Percentiles rank a stretch among this genome's conserved stretches.
Evolutionary conservation across 2,113 vertebrate species (phyloP).

Genomic region (Pomatostomus ruficeps): DNA sequence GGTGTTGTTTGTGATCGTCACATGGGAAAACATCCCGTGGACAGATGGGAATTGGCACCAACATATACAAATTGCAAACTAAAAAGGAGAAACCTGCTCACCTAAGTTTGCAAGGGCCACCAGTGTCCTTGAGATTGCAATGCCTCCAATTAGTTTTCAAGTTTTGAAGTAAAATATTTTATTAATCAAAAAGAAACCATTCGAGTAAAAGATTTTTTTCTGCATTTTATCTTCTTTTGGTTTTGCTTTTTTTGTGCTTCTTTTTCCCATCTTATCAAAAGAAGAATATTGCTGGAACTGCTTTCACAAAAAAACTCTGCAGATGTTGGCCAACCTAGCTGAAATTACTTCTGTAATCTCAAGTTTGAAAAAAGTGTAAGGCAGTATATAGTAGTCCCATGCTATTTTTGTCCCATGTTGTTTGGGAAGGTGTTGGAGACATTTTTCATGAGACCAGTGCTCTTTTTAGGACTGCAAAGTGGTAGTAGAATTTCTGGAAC

Average conservation of each 20-base stretch:
- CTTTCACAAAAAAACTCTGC: neutral
- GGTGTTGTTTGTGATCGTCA: neutral
- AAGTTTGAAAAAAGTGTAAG: conserved; percentile 26
- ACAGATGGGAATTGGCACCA: neutral
- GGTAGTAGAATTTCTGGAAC: conserved; percentile 24
- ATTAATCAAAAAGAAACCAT: neutral
- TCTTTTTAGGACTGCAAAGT: conserved; percentile 36
- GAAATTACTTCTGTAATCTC: conserved; percentile 33
- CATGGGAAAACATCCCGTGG: neutral
- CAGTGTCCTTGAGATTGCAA: neutral
- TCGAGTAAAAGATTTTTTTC: neutral
- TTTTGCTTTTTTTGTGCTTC: neutral
- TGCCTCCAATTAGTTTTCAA: neutral
- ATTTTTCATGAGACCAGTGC: neutral
- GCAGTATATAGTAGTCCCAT: neutral
- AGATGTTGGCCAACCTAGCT: neutral
- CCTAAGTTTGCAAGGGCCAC: neutral
- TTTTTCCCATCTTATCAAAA: neutral
- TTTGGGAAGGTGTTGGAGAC: conserved; percentile 51
- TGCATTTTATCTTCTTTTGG: neutral
- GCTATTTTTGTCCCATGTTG: conserved; percentile 54
- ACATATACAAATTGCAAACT: neutral
- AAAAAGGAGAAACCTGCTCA: neutral
- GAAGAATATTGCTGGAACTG: neutral
- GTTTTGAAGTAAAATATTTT: neutral